phyloP scores from a whole-genome alignment of 1,140 invertebrate species.

The Zaprionus vittiger region DNA sequence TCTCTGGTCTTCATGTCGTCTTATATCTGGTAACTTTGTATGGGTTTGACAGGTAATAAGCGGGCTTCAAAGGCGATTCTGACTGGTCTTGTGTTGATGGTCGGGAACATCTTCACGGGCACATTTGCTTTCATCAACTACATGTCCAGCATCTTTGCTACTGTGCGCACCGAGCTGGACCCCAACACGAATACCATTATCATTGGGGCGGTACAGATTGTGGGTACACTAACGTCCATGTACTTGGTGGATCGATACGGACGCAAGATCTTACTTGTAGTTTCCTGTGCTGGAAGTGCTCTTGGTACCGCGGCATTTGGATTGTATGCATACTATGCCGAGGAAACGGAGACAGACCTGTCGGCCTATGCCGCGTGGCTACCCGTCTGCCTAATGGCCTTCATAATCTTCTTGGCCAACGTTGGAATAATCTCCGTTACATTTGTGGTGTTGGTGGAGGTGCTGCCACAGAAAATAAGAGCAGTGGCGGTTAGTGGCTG shows the following conservation, averaged over 20 bases:
- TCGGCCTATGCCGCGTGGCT: constrained; percentile 63
- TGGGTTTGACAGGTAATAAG: constrained; percentile 52
- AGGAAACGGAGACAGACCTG: constrained; percentile 56
- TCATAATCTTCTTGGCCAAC: constrained; percentile 72
- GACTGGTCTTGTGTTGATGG: constrained; percentile 70
- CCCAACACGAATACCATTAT: constrained; percentile 86
- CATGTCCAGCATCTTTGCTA: constrained; percentile 87
- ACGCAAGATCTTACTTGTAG: constrained; percentile 61
- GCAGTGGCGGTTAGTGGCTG: constrained; percentile 67
- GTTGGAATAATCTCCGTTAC: constrained; percentile 70
- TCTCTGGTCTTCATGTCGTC: not conserved
- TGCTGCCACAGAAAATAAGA: constrained; percentile 68
- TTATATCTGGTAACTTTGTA: not conserved
- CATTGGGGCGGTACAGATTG: constrained; percentile 85
- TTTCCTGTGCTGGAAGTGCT: constrained; percentile 60
- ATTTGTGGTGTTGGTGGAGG: constrained; percentile 74
- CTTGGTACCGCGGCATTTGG: constrained; percentile 63
- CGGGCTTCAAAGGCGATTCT: constrained; percentile 52
- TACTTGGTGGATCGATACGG: constrained; percentile 76
- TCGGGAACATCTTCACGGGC: constrained; percentile 71
- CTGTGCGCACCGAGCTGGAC: constrained; percentile 86
- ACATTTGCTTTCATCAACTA: constrained; percentile 76
- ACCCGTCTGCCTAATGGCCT: constrained; percentile 65
- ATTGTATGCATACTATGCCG: constrained; percentile 66
- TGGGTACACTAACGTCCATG: constrained; percentile 83